Evolutionary conservation across 2,113 vertebrate species (phyloP).

Genomic region (Dipodomys merriami): DNA sequence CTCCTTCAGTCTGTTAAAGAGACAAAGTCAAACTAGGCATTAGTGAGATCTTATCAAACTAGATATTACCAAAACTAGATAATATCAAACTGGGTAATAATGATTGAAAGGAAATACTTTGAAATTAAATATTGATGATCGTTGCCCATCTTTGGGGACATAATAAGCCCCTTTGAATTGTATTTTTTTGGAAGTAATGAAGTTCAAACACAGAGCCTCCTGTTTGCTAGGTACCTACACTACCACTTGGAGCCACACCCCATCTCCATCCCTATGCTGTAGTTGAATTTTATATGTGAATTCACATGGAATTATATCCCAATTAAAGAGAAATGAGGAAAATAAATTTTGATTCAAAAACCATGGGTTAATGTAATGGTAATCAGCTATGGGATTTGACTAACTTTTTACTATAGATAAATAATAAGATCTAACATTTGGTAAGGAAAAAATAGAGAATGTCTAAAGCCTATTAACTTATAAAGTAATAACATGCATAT

Average conservation of each 20-base stretch:
- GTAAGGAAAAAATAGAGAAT: background rate
- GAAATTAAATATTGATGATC: background rate
- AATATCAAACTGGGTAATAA: too few relatives aligned
- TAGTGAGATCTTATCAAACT: too few relatives aligned
- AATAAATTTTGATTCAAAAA: background rate
- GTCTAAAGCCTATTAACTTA: background rate
- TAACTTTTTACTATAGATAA: background rate
- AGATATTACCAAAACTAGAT: too few relatives aligned
- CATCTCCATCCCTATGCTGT: too few relatives aligned
- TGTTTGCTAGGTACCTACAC: too few relatives aligned
- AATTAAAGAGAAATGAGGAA: background rate
- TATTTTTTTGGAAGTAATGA: too few relatives aligned
- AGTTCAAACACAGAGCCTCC: too few relatives aligned
- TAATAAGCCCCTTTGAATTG: background rate
- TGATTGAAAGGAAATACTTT: background rate
- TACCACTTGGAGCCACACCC: too few relatives aligned
- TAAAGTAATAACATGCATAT: background rate
- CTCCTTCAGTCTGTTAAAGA: background rate
- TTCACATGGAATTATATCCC: background rate
- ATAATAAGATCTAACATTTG: background rate
- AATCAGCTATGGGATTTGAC: background rate
- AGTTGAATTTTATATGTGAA: too few relatives aligned
- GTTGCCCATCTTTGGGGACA: background rate
- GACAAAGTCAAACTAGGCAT: too few relatives aligned
- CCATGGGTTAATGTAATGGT: background rate